Conservation (phyloP, 2,113 vertebrate species). For the Synchiropus splendidus region DNA sequence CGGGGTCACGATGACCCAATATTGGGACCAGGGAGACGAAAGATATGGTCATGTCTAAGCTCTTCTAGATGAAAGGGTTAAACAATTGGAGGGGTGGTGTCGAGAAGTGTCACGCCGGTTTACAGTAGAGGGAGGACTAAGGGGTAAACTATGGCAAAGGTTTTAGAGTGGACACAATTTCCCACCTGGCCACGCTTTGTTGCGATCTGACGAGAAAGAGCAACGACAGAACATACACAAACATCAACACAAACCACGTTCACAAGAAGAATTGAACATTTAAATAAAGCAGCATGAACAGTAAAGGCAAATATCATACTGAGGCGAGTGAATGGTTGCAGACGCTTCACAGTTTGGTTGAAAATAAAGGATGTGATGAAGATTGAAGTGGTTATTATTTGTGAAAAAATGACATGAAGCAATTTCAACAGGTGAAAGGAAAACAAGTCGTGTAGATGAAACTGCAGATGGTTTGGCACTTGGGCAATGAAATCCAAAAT, state of each 20-base stretch:
- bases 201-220: constrained; percentile 68
- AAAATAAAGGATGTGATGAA: too few relatives aligned
- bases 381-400: too few relatives aligned
- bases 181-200: constrained; percentile 72
- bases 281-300: too few relatives aligned
- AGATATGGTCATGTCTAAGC: constrained; percentile 18
- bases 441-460: too few relatives aligned
- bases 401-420: too few relatives aligned
- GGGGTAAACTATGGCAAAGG: constrained; percentile 21
- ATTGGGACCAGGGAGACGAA: constrained; percentile 23
- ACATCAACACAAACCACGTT: background rate
- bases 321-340: too few relatives aligned
- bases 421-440: too few relatives aligned
- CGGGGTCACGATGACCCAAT: constrained; percentile 22
- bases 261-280: too few relatives aligned
- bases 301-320: too few relatives aligned
- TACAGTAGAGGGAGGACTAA: constrained; percentile 3
- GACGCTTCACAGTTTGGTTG: too few relatives aligned
- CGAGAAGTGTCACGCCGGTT: constrained; percentile 10
- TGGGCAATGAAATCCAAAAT: too few relatives aligned
- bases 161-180: constrained; percentile 46
- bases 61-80: constrained; percentile 18
- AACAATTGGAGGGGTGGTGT: constrained; percentile 9
- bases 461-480: too few relatives aligned
- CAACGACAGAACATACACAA: constrained; percentile 33